Conservation (phyloP, 2,797 vertebrate species). For the Salmo trutta region DNA sequence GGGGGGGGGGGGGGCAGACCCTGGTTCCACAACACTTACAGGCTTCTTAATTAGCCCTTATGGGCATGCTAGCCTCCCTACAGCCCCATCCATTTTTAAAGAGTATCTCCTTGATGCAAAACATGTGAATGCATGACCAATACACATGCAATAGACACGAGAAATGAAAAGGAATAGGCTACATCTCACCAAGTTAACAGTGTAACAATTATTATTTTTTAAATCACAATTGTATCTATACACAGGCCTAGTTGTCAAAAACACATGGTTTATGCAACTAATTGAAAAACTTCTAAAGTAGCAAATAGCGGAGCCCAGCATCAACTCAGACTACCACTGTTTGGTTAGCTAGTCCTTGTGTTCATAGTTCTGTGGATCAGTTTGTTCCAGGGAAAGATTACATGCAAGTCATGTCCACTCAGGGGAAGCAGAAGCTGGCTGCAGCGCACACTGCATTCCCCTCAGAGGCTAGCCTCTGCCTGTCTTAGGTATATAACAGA, state of each 20-base stretch:
- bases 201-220: not conserved
- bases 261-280: not conserved
- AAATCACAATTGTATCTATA: too few species aligned
- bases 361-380: not conserved
- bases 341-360: not conserved
- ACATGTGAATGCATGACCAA: conserved; percentile 16
- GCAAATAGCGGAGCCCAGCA: too few species aligned
- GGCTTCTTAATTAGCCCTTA: conserved; percentile 65
- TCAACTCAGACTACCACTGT: too few species aligned
- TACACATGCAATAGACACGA: not conserved
- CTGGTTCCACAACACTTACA: conserved; percentile 43
- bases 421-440: conserved; percentile 13
- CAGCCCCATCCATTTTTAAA: conserved; percentile 59
- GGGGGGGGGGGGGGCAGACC: conserved; percentile 28
- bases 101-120: conserved; percentile 46
- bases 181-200: not conserved
- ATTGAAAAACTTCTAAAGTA: not conserved
- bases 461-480: conserved; percentile 22
- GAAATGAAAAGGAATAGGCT: not conserved
- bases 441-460: conserved; percentile 29
- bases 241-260: too few species aligned
- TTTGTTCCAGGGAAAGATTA: not conserved
- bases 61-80: conserved; percentile 50
- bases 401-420: not conserved
- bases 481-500: conserved; percentile 7